Evolutionary conservation across 2,888 invertebrate genomes (phyloP).

Genomic region (Lissonota sp.): DNA sequence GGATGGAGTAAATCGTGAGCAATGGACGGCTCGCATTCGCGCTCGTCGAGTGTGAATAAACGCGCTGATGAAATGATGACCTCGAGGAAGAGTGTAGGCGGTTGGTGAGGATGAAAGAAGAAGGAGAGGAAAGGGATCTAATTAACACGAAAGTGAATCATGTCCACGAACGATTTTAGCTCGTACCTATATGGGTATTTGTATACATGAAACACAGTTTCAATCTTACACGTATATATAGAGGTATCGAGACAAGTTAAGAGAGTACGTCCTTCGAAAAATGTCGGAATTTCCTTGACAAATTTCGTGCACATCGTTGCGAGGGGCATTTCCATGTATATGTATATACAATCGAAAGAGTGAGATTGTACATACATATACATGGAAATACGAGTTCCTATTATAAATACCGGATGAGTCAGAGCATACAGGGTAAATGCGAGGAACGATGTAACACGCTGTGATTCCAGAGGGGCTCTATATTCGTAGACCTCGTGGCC

Average conservation of each 20-base stretch:
- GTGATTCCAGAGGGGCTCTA: conserved; percentile 74
- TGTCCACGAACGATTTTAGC: conserved; percentile 63
- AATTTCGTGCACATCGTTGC: conserved; percentile 48
- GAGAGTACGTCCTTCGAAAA: conserved; percentile 72
- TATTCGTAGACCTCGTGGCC: conserved; percentile 68
- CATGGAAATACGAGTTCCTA: conserved; percentile 72
- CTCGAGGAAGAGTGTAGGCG: conserved; percentile 55
- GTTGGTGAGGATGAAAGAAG: conserved; percentile 30
- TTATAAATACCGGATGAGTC: conserved; percentile 73
- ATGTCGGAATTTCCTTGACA: conserved; percentile 74
- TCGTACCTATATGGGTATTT: conserved; percentile 55
- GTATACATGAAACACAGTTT: not conserved
- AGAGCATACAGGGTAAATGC: conserved; percentile 62
- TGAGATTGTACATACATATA: not conserved
- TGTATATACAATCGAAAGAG: conserved; percentile 5
- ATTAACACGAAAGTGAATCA: conserved; percentile 77
- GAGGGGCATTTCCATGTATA: conserved; percentile 48
- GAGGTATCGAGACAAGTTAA: conserved; percentile 41
- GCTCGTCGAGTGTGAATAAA: conserved; percentile 52
- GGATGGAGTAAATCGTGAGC: conserved; percentile 47
- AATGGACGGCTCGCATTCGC: conserved; percentile 4
- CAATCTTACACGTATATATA: not conserved
- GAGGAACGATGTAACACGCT: conserved; percentile 66
- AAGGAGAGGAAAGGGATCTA: conserved; percentile 61
- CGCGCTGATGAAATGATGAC: conserved; percentile 58